These are phyloP conservation scores for Saimiri boliviensis DNA, from an alignment of 2,113 vertebrate genomes.

Conservation along the genomic window DNA sequence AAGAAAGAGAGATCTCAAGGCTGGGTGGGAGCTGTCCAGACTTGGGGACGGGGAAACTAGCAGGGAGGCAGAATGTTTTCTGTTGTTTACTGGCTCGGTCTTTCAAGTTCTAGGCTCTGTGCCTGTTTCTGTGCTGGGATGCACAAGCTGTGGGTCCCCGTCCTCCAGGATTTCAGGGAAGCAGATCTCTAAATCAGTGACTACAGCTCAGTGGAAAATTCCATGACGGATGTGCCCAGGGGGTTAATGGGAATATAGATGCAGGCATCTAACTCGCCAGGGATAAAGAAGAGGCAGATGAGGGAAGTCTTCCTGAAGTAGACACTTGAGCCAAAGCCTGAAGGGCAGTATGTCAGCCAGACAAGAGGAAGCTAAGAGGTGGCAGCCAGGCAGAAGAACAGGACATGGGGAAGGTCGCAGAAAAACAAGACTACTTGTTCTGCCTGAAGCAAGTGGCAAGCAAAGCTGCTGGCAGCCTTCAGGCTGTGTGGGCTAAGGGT, in stretches of 20 bases:
- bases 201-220: slow-evolving; percentile 36
- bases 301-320: background rate
- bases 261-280: background rate
- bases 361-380: background rate
- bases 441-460: background rate
- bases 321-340: background rate
- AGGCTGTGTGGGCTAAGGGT: background rate
- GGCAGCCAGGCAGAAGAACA: background rate
- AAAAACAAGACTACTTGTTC: background rate
- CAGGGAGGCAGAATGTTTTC: background rate
- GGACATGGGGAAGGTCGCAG: background rate
- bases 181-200: background rate
- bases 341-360: slow-evolving; percentile 26
- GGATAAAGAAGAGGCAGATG: background rate
- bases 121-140: background rate
- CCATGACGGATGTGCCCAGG: background rate
- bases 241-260: background rate
- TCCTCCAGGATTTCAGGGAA: background rate
- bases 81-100: background rate
- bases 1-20: background rate
- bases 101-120: background rate
- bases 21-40: background rate
- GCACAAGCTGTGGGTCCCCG: background rate
- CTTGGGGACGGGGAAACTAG: background rate
- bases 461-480: background rate